Percentiles rank a stretch among this genome's conserved stretches.
These are phyloP conservation scores for Cydia splendana DNA, from an alignment of 1,140 invertebrate species.

Conservation along the genomic window DNA sequence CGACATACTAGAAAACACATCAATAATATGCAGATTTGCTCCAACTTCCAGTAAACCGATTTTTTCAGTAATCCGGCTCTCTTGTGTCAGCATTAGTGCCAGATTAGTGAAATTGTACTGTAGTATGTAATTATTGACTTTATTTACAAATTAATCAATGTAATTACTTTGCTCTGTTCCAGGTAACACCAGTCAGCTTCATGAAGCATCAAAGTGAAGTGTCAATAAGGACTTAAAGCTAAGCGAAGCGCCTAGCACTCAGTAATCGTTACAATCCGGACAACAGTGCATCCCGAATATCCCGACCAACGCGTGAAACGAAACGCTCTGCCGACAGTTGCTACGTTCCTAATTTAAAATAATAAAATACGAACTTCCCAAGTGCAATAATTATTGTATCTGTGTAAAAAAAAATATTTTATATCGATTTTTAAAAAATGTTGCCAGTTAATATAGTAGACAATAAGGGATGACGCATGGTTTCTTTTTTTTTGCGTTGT, in stretches of 20 bases:
- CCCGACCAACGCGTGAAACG: constrained; percentile 33
- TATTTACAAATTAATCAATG: not conserved
- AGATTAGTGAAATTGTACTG: no score
- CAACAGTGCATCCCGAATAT: constrained; percentile 50
- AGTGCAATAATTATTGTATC: constrained; percentile 25
- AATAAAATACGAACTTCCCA: not conserved
- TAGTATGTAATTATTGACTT: no score
- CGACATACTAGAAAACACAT: no score
- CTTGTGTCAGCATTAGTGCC: no score
- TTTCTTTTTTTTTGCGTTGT: constrained; percentile 14
- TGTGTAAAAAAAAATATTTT: constrained; percentile 30
- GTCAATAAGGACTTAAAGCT: constrained; percentile 71
- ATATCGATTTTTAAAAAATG: constrained; percentile 25
- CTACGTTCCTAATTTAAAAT: constrained; percentile 25
- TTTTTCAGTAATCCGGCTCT: no score
- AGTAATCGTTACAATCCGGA: constrained; percentile 50
- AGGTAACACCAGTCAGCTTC: constrained; percentile 55
- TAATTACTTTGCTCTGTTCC: constrained; percentile 37
- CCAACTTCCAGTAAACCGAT: no score
- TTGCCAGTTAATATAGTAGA: constrained; percentile 17
- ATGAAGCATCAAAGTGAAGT: constrained; percentile 71
- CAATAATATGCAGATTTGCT: no score
- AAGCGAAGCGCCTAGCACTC: constrained; percentile 66
- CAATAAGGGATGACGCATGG: constrained; percentile 20
- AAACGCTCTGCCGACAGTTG: constrained; percentile 19